phyloP scores from a whole-genome alignment of 2,888 invertebrate species.

The Drepanosiphum platanoidis region DNA sequence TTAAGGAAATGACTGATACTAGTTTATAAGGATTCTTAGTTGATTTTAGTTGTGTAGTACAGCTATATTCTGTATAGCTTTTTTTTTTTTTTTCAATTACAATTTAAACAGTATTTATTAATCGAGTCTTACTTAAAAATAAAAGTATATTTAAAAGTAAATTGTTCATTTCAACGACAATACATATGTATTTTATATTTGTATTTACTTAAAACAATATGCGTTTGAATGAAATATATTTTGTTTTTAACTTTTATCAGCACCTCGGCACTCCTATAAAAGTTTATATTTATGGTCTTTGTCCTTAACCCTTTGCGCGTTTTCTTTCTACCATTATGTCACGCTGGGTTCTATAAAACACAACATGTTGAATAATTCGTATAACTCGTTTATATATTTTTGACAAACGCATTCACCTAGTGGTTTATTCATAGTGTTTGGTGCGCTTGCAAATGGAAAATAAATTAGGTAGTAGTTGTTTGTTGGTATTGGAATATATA shows the following conservation, averaged over 20 bases:
- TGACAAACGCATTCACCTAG: not conserved
- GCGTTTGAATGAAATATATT: slow-evolving; percentile 2
- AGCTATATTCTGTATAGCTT: no score
- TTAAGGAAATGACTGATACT: not conserved
- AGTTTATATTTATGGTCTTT: not conserved
- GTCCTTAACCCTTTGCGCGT: not conserved
- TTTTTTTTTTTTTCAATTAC: not conserved
- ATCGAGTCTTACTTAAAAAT: not conserved
- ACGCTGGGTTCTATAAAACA: not conserved
- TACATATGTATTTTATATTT: slow-evolving; percentile 12
- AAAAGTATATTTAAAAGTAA: slow-evolving; percentile 1
- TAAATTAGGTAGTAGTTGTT: not conserved
- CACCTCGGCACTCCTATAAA: not conserved
- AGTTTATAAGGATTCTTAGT: not conserved
- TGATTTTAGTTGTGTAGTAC: not conserved
- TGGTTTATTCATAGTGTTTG: not conserved
- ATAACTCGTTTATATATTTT: not conserved
- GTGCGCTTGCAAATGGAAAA: not conserved
- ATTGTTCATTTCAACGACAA: slow-evolving; percentile 1
- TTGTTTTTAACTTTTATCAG: slow-evolving; percentile 6
- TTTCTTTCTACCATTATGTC: not conserved
- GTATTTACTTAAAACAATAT: not conserved
- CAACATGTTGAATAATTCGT: not conserved
- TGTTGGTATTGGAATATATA: not conserved
- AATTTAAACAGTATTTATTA: slow-evolving; percentile 7